Conservation (phyloP, 2,888 invertebrate genomes). For the Microctonus aethiopoides region DNA sequence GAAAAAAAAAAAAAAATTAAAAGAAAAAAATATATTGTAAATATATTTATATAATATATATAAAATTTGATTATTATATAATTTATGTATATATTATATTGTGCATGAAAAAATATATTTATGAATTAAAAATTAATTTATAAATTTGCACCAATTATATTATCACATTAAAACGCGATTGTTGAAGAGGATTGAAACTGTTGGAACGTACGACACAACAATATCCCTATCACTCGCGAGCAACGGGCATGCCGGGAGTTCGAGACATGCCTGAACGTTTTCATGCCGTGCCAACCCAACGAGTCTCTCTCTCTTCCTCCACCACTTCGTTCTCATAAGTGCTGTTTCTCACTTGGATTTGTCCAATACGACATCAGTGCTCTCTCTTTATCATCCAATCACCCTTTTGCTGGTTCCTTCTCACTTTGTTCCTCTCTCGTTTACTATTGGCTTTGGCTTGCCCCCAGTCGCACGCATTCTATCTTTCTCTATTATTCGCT, state of each 20-base stretch:
- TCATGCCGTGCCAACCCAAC: conserved; percentile 50
- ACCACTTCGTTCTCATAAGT: conserved; percentile 19
- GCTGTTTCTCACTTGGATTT: conserved; percentile 32
- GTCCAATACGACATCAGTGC: conserved; percentile 25
- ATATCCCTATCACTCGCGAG: conserved; percentile 54
- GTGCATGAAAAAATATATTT: background rate
- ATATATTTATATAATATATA: background rate
- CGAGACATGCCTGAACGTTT: conserved; percentile 60
- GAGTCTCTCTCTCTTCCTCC: conserved; percentile 45
- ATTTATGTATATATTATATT: background rate
- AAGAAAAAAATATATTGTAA: background rate
- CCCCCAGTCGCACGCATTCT: conserved; percentile 20
- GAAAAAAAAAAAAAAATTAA: background rate
- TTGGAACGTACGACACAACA: conserved; percentile 27
- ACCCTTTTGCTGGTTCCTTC: background rate
- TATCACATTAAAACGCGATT: background rate
- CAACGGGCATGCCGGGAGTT: conserved; percentile 61
- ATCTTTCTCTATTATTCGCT: conserved; percentile 14
- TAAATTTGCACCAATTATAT: background rate
- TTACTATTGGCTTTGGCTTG: conserved; percentile 13
- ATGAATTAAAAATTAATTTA: background rate
- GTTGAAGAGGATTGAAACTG: conserved; percentile 23
- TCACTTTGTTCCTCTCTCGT: background rate
- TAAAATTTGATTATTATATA: too few relatives aligned
- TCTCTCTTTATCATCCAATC: background rate